These are phyloP conservation scores for Sitta europaea DNA, from an alignment of 2,113 vertebrate genomes.

Conservation along the genomic window DNA sequence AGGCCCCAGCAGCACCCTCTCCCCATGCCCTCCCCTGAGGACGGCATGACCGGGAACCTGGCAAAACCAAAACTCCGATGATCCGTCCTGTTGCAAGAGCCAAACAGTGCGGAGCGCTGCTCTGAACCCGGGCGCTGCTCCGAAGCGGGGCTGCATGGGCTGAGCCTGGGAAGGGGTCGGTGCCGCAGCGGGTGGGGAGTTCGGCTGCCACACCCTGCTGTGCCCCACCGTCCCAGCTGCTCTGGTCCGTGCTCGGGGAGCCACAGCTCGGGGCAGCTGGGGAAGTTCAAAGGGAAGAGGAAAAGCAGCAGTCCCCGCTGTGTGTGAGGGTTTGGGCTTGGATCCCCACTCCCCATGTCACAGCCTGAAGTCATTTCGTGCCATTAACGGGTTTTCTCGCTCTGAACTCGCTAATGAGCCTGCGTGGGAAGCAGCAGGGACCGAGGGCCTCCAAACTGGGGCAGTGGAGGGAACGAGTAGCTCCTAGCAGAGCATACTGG, in stretches of 20 bases:
- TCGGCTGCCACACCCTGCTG: not conserved
- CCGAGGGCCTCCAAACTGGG: not conserved
- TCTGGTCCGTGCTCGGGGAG: not conserved
- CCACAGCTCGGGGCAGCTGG: not conserved
- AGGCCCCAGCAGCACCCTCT: not conserved
- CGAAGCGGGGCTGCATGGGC: not conserved
- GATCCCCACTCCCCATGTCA: not conserved
- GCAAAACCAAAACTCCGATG: not conserved
- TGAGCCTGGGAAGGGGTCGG: not conserved
- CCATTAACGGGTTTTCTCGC: not conserved
- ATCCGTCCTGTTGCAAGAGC: not conserved
- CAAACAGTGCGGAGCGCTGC: fast-evolving
- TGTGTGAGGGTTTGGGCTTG: not conserved
- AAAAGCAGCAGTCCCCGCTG: not conserved
- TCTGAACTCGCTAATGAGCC: not conserved
- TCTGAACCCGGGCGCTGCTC: not conserved
- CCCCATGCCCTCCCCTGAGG: not conserved
- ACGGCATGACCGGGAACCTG: not conserved
- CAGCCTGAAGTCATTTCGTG: not conserved
- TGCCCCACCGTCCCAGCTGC: not conserved
- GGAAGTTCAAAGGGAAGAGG: not conserved
- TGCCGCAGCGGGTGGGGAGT: fast-evolving
- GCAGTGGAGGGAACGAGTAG: not conserved
- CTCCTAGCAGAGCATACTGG: fast-evolving
- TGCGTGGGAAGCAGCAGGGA: not conserved